Percentiles rank a stretch among this genome's conserved stretches.
phyloP scores from a whole-genome alignment of 2,797 vertebrate species.

The Spinus olivaceus region DNA sequence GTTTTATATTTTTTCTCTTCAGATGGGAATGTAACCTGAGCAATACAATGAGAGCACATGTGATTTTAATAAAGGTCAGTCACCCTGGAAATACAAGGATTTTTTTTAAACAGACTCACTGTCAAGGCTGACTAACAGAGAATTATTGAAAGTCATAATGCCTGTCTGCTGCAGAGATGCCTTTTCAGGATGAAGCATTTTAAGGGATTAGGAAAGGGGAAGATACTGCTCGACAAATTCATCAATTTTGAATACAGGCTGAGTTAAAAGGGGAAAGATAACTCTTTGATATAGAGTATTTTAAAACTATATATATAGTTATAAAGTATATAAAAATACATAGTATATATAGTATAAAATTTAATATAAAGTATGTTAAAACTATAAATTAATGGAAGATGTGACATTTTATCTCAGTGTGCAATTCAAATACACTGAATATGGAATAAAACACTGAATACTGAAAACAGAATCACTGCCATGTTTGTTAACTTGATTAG shows the following conservation, averaged over 20 bases:
- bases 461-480: neutral
- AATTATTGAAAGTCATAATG: neutral
- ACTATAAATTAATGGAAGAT: neutral
- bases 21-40: conserved; percentile 20
- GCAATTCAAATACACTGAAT: neutral
- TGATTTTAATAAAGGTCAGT: conserved; percentile 22
- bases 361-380: neutral
- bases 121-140: conserved; percentile 2
- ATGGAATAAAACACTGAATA: neutral
- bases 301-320: neutral
- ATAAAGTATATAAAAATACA: neutral
- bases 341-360: neutral
- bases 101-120: neutral
- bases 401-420: neutral
- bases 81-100: neutral
- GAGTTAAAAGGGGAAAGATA: neutral
- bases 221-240: neutral
- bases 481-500: neutral
- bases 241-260: neutral
- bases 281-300: neutral
- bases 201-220: neutral
- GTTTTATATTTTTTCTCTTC: neutral
- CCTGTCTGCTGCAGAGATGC: neutral
- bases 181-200: neutral
- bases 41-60: neutral